Conservation (phyloP, 2,113 vertebrate species). For the Phocoena phocoena region DNA sequence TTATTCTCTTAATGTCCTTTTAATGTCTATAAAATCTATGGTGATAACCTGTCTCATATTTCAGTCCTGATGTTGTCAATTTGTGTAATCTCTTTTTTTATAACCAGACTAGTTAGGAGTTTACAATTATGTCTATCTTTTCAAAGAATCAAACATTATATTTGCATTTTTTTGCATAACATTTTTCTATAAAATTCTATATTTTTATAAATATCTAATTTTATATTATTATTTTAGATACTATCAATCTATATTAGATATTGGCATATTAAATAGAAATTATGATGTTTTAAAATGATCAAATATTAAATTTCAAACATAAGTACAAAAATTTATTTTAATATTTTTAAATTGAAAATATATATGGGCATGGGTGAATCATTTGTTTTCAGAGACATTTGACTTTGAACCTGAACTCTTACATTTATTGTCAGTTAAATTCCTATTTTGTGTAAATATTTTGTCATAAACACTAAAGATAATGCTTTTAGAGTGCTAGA, state of each 20-base stretch:
- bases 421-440: neutral
- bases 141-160: neutral
- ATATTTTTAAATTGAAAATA: neutral
- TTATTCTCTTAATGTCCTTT: neutral
- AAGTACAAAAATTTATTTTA: neutral
- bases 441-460: neutral
- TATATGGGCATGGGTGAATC: neutral
- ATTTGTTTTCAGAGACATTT: neutral
- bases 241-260: neutral
- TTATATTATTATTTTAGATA: neutral
- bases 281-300: neutral
- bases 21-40: neutral
- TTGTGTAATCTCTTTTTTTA: neutral
- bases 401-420: neutral
- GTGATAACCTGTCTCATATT: neutral
- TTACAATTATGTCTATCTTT: neutral
- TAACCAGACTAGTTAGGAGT: neutral
- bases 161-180: neutral
- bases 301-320: neutral
- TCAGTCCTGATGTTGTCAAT: neutral
- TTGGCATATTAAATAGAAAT: neutral
- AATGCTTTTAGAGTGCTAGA: neutral
- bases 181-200: neutral
- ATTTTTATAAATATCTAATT: neutral
- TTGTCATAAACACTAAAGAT: neutral